A percentile compares a stretch with the other conserved stretches of the same genome.
Conservation (phyloP, 2,888 invertebrate species). For the Acanthoscelides obtectus region DNA sequence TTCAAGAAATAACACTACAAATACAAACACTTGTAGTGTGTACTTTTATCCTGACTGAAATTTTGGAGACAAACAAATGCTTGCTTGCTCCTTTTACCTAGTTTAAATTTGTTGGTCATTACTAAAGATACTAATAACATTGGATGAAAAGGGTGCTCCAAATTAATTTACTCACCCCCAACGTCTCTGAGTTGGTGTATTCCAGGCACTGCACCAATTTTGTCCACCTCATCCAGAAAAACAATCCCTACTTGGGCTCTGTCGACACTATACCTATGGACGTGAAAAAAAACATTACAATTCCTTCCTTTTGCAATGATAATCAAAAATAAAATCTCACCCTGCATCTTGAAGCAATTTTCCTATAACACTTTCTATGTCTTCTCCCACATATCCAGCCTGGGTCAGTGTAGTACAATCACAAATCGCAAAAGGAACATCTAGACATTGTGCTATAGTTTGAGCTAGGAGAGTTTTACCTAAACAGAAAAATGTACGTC, state of each 20-base stretch:
- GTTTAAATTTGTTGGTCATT: no score
- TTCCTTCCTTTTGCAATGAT: background rate
- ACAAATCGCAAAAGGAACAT: conserved; percentile 98
- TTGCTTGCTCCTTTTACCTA: no score
- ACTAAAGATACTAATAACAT: no score
- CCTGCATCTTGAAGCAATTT: conserved; percentile 89
- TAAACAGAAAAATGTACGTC: no score
- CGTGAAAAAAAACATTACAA: conserved; percentile 5
- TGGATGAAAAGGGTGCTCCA: background rate
- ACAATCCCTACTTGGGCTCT: conserved; percentile 97
- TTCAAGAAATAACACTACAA: no score
- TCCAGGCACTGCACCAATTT: conserved; percentile 96
- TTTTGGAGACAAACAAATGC: no score
- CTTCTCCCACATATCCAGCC: conserved; percentile 99
- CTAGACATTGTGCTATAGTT: conserved; percentile 94
- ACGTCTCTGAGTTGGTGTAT: conserved; percentile 92
- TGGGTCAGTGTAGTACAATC: conserved; percentile 96
- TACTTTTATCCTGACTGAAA: no score
- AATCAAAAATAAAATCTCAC: background rate
- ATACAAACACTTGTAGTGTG: no score
- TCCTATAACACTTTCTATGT: conserved; percentile 97
- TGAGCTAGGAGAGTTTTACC: conserved; percentile 96
- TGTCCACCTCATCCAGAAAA: conserved; percentile 98
- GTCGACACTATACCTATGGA: conserved; percentile 76
- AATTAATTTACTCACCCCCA: conserved; percentile 55